These are phyloP conservation scores for Aleiodes alternator DNA, from an alignment of 2,888 invertebrate genomes.

Conservation along the genomic window DNA sequence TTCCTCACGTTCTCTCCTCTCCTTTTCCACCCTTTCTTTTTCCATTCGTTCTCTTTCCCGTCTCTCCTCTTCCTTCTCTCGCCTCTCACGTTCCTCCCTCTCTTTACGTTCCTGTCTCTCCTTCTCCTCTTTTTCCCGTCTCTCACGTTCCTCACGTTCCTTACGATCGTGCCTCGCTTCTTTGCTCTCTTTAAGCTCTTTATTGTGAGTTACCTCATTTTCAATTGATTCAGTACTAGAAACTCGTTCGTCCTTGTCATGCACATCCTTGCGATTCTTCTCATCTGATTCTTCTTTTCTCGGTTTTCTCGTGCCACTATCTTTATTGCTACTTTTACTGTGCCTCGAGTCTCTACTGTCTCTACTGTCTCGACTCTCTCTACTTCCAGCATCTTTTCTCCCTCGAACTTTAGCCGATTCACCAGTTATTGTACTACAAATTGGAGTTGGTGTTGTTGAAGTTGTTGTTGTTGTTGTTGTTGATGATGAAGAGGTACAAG, in stretches of 20 bases:
- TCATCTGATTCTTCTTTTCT: slow-evolving; percentile 69
- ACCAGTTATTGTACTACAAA: slow-evolving; percentile 56
- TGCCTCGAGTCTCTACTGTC: slow-evolving; percentile 70
- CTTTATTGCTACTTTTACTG: slow-evolving; percentile 67
- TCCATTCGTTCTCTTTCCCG: slow-evolving; percentile 64
- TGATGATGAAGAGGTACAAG: slow-evolving; percentile 54
- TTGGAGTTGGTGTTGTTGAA: slow-evolving; percentile 56
- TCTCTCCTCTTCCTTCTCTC: slow-evolving; percentile 66
- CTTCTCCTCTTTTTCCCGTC: slow-evolving; percentile 66
- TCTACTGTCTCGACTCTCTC: slow-evolving; percentile 69
- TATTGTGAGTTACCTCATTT: slow-evolving; percentile 55
- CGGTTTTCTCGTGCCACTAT: slow-evolving; percentile 64
- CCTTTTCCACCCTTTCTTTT: slow-evolving; percentile 58
- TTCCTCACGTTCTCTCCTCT: slow-evolving; percentile 64
- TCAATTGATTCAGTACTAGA: slow-evolving; percentile 49
- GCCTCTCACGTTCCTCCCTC: slow-evolving; percentile 59
- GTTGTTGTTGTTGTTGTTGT: slow-evolving; percentile 61
- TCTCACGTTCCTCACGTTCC: slow-evolving; percentile 66
- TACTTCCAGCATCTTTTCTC: slow-evolving; percentile 62
- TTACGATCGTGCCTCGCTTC: slow-evolving; percentile 65
- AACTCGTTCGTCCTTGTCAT: slow-evolving; percentile 61
- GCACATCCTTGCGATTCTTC: slow-evolving; percentile 64
- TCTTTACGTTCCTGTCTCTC: slow-evolving; percentile 64
- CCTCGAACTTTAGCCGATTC: slow-evolving; percentile 60
- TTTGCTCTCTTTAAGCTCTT: slow-evolving; percentile 61